Evolutionary conservation across 2,113 vertebrate genomes (phyloP).

Genomic region (Helogale parvula): DNA sequence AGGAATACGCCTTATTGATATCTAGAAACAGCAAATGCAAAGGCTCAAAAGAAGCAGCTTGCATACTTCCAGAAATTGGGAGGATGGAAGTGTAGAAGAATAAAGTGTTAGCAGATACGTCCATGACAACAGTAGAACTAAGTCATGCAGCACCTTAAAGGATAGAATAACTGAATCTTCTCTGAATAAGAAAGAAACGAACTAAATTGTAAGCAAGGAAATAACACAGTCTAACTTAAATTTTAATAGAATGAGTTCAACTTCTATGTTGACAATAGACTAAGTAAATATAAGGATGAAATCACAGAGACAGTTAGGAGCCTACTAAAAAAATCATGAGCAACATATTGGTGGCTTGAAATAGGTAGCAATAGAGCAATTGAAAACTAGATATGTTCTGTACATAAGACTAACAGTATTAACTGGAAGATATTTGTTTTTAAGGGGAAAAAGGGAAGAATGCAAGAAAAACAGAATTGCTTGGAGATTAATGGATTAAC

Average conservation of each 20-base stretch:
- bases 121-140: background rate
- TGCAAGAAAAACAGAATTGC: background rate
- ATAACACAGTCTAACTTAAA: background rate
- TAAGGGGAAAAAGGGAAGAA: background rate
- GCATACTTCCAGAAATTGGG: background rate
- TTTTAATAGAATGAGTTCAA: background rate
- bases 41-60: background rate
- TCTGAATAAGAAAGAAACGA: background rate
- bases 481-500: background rate
- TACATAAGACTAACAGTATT: background rate
- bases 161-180: background rate
- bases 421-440: background rate
- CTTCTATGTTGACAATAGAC: background rate
- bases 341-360: background rate
- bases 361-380: background rate
- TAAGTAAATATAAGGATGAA: background rate
- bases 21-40: background rate
- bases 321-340: background rate
- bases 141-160: background rate
- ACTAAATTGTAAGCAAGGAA: background rate
- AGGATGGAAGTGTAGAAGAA: background rate
- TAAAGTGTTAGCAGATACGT: background rate
- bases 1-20: too few relatives aligned
- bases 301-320: background rate
- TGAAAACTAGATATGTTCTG: background rate